A percentile compares a stretch with the other conserved stretches of the same genome.
Conservation (phyloP, 2,797 vertebrate genomes). For the Sphenopsis melanotis region DNA sequence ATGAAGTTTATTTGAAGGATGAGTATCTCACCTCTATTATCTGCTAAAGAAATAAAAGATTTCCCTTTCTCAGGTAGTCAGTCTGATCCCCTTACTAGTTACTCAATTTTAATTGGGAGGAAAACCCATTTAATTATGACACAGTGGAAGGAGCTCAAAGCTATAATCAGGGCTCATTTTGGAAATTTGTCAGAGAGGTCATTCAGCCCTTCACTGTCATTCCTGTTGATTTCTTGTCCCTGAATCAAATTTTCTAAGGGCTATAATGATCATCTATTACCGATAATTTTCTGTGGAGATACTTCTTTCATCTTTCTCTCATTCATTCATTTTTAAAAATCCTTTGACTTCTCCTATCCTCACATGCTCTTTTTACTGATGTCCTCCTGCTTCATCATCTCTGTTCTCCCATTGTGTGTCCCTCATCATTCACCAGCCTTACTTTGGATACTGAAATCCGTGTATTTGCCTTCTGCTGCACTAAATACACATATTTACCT, state of each 20-base stretch:
- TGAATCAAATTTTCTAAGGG: background rate
- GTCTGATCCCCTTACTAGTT: background rate
- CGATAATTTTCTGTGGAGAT: background rate
- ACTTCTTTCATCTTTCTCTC: background rate
- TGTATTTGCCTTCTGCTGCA: background rate
- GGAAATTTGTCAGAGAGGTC: slow-evolving; percentile 8
- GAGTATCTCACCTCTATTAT: background rate
- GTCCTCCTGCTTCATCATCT: background rate
- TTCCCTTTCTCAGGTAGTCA: background rate
- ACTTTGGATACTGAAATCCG: background rate
- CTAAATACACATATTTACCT: background rate
- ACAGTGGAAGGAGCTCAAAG: background rate
- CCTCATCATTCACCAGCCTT: background rate
- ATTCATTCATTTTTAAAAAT: background rate
- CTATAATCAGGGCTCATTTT: background rate
- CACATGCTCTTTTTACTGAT: background rate
- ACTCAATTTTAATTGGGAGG: background rate
- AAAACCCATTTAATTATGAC: background rate
- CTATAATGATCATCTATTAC: background rate
- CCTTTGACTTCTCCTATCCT: background rate
- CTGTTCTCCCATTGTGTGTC: background rate
- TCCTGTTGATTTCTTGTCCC: background rate
- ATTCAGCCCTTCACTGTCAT: background rate
- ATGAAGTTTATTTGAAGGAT: background rate
- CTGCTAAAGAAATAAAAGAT: background rate